Percentiles rank a stretch among this genome's conserved stretches.
These are phyloP conservation scores for Toxotes jaculatrix DNA, from an alignment of 2,113 vertebrate genomes.

Conservation along the genomic window DNA sequence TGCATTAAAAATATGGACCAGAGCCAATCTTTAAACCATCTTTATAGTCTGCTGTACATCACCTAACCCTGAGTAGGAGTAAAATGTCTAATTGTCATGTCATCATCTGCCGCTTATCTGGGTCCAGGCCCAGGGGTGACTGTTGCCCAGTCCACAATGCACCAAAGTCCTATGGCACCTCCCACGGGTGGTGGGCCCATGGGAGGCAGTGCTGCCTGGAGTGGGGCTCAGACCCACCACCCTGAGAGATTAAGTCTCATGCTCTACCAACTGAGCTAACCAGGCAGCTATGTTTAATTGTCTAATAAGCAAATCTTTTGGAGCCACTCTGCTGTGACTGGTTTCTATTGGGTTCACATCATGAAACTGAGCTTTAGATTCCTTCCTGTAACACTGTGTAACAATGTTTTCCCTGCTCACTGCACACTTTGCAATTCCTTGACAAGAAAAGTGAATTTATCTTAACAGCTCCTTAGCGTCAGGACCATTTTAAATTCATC, in stretches of 20 bases:
- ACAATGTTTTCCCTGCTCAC: conserved; percentile 11
- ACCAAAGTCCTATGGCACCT: too few species aligned
- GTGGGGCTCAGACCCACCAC: too few species aligned
- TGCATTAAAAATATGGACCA: conserved; percentile 42
- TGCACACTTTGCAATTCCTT: conserved; percentile 19
- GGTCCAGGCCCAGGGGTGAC: too few species aligned
- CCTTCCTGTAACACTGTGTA: conserved; percentile 3
- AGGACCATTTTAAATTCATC: conserved; percentile 66
- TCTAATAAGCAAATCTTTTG: not conserved
- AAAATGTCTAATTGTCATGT: not conserved
- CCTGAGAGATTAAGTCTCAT: too few species aligned
- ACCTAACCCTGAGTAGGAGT: not conserved
- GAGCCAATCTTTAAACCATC: conserved; percentile 34
- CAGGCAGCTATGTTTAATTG: too few species aligned
- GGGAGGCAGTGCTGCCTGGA: too few species aligned
- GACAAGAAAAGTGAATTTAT: conserved; percentile 33
- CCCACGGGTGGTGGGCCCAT: too few species aligned
- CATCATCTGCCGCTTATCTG: too few species aligned
- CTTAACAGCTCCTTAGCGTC: conserved; percentile 38
- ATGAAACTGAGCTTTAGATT: conserved; percentile 14
- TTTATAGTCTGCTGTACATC: conserved; percentile 23
- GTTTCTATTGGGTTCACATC: conserved; percentile 5
- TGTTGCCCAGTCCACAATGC: too few species aligned
- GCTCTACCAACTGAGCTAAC: too few species aligned
- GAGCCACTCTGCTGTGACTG: not conserved